phyloP scores from a whole-genome alignment of 2,113 vertebrate genomes.

The Rhinoderma darwinii region DNA sequence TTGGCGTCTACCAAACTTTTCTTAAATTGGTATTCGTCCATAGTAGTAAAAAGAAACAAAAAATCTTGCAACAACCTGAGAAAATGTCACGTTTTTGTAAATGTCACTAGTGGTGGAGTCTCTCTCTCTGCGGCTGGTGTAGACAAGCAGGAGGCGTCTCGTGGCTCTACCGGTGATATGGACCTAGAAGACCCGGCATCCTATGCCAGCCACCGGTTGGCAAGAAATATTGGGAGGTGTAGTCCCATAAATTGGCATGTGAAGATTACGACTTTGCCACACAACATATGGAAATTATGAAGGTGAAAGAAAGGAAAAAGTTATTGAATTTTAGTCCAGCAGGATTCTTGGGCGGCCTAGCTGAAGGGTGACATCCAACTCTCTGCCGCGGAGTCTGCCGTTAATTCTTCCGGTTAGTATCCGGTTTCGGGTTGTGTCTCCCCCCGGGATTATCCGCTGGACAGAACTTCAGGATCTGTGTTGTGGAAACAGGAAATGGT shows the following conservation, averaged over 20 bases:
- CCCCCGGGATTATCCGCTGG: conserved; percentile 34
- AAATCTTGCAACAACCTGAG: conserved; percentile 16
- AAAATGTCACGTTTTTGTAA: neutral
- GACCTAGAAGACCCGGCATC: neutral
- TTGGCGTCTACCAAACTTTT: neutral
- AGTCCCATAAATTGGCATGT: neutral
- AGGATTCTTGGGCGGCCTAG: conserved; percentile 32
- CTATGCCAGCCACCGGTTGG: neutral
- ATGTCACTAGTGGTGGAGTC: conserved; percentile 8
- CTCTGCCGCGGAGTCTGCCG: conserved; percentile 58
- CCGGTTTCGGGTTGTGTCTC: conserved; percentile 5
- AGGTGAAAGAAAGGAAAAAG: neutral
- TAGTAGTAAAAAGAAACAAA: neutral
- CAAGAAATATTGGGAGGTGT: neutral
- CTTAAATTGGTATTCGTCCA: neutral
- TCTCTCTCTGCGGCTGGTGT: neutral
- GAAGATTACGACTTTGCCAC: neutral
- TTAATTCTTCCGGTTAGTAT: conserved; percentile 51
- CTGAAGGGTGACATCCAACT: conserved; percentile 31
- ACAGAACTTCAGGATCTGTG: conserved; percentile 45
- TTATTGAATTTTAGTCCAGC: neutral
- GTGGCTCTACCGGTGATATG: neutral
- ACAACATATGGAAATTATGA: neutral
- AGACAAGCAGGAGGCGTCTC: neutral
- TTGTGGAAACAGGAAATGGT: conserved; percentile 49